These are phyloP conservation scores for Nudaria mundana DNA, from an alignment of 2,888 invertebrate species.

Conservation along the genomic window DNA sequence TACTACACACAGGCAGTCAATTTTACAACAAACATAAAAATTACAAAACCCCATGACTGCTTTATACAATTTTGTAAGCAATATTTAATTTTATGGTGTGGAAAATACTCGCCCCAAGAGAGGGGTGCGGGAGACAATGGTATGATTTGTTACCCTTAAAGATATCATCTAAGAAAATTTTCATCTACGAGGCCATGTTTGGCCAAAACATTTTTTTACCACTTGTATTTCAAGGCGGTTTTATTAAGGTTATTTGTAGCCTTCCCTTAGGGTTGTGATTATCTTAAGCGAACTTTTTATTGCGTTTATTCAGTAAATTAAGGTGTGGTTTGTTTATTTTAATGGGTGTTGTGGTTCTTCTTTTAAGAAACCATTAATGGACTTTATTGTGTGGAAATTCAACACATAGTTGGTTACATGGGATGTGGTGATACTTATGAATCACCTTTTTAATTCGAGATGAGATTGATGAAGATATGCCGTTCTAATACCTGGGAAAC, in stretches of 20 bases:
- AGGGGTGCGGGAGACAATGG: conserved; percentile 56
- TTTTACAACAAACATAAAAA: conserved; percentile 12
- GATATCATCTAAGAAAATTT: conserved; percentile 54
- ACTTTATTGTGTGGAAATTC: neutral
- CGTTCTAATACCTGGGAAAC: no score
- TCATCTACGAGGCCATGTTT: conserved; percentile 34
- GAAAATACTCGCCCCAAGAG: conserved; percentile 53
- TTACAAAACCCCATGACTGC: conserved; percentile 46
- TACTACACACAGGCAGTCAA: neutral
- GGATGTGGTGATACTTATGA: no score
- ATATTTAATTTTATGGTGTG: conserved; percentile 75
- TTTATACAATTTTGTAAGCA: conserved; percentile 52
- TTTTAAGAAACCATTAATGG: neutral
- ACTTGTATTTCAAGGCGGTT: conserved; percentile 33
- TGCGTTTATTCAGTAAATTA: conserved; percentile 33
- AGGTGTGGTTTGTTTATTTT: conserved; percentile 9
- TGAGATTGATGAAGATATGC: no score
- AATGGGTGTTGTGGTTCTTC: conserved; percentile 6
- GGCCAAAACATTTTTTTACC: conserved; percentile 41
- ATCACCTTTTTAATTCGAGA: no score
- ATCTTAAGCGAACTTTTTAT: conserved; percentile 34
- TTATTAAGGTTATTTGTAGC: conserved; percentile 53
- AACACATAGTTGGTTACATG: no score
- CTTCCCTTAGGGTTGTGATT: conserved; percentile 28
- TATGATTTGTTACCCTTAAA: conserved; percentile 65